Conservation (phyloP, 2,888 invertebrate genomes). For the Epistrophe grossulariae region DNA sequence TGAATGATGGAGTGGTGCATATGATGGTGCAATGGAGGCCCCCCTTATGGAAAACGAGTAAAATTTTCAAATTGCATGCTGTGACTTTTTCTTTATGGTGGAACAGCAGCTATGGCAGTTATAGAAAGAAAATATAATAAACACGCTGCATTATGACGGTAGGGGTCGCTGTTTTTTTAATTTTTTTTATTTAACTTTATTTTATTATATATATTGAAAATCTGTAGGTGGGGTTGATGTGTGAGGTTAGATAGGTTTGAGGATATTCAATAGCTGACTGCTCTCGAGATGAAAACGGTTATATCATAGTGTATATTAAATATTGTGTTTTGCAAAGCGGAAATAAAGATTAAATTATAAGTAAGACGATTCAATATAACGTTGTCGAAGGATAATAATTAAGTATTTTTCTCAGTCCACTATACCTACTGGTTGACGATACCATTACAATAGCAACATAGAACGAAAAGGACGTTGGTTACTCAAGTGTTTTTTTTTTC, state of each 20-base stretch:
- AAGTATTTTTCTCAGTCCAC: background rate
- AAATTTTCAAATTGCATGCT: conserved; percentile 52
- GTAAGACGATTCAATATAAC: conserved; percentile 18
- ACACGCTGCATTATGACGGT: conserved; percentile 38
- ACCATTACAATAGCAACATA: too few relatives aligned
- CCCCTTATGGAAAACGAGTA: background rate
- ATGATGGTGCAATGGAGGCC: background rate
- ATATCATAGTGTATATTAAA: conserved; percentile 73
- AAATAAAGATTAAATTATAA: conserved; percentile 70
- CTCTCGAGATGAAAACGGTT: conserved; percentile 55
- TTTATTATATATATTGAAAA: conserved; percentile 53
- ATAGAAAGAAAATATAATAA: conserved; percentile 30
- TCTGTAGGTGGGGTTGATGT: conserved; percentile 9
- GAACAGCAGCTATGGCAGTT: conserved; percentile 2
- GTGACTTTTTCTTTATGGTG: conserved; percentile 41
- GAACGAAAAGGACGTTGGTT: conserved; percentile 25
- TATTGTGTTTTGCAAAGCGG: conserved; percentile 68
- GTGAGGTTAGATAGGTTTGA: background rate
- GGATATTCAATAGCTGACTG: conserved; percentile 62
- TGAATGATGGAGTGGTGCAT: too few relatives aligned
- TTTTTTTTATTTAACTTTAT: conserved; percentile 22
- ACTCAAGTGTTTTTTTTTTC: conserved; percentile 58
- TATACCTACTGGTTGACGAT: too few relatives aligned
- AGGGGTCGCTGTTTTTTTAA: conserved; percentile 11
- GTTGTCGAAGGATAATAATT: conserved; percentile 49